These are phyloP conservation scores for Callochromis pleurospilus DNA, from an alignment of 2,113 vertebrate genomes.

Conservation along the genomic window DNA sequence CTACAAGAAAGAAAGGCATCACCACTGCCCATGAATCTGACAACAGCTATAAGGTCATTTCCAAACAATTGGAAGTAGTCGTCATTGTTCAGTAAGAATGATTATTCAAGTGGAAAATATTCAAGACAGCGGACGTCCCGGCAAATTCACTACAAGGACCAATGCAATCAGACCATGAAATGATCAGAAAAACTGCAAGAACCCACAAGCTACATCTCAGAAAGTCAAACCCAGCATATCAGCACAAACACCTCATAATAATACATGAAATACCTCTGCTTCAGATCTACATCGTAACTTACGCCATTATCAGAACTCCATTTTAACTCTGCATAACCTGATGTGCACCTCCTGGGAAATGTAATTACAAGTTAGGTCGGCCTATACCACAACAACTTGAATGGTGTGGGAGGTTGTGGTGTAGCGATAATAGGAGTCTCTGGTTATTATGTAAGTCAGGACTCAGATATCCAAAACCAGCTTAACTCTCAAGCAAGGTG, in stretches of 20 bases:
- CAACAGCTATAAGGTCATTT: neutral
- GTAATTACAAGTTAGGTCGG: neutral
- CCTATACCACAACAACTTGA: neutral
- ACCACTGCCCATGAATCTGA: neutral
- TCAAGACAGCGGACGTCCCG: neutral
- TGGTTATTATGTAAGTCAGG: neutral
- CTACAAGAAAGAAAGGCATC: neutral
- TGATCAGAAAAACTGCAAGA: neutral
- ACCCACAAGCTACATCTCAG: neutral
- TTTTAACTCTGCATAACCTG: neutral
- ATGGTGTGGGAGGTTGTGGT: neutral
- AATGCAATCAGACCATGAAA: neutral
- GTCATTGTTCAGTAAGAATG: neutral
- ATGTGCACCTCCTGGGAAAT: neutral
- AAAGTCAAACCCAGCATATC: neutral
- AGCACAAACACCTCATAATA: neutral
- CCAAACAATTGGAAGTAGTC: neutral
- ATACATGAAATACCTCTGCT: neutral
- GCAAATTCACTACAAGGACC: neutral
- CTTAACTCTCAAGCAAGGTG: neutral
- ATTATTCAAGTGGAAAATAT: fast-evolving
- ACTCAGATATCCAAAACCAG: neutral
- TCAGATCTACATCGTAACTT: neutral
- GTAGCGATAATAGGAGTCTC: neutral
- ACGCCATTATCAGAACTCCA: neutral